Base-by-base conservation (phyloP, 2,113 vertebrate species). In the Zeus faber region DNA sequence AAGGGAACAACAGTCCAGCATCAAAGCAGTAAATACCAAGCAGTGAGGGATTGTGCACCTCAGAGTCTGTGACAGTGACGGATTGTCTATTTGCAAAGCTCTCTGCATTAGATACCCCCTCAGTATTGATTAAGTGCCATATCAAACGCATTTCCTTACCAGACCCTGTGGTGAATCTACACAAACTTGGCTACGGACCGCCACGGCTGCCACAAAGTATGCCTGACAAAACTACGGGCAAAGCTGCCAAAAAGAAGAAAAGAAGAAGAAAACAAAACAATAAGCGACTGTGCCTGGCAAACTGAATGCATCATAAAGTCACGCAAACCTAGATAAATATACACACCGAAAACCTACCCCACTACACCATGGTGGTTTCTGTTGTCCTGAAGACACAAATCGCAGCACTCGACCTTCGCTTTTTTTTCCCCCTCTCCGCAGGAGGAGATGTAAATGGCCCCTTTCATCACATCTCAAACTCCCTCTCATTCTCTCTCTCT, bases 391-490 rank as follows among this genome's bases (percentile, higher is more conserved):
- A 62, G 47, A 47, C 44, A 1, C 17, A 54, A 67, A 67, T 59
- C 62, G 58, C 21, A 63, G 46, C 31, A 39, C n/a, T 57, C 23
- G 58, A 62, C 6, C 33, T 37, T 29, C 26, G 18, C 27, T 21
- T 14, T 14, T 29, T 8, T 23, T 29, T 60, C 25, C 35, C 2
- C 29, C 55, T 23, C 63, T 26, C 62, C 39, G 58, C 2, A 31
- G 39, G 57, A 65, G 48, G 61, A 33, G 67, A 64, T 47, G 49
- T 60, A 64, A 74, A 58, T 61, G 58, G 49, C 65, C 65, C 65
- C 73, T 76, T 85, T 82, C 56, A 85, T 72, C 54, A 24, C 59
- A 41, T 58, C 57, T 70, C 65, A 37, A 55, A 49, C 62, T 64
- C 52, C 21, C 48, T 55, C 31, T 39, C 13, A 35, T 50, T 44